A percentile compares a stretch with the other conserved stretches of the same genome.
These are phyloP conservation scores for Oreochromis grahami DNA, from an alignment of 2,797 vertebrate species.

Conservation along the genomic window DNA sequence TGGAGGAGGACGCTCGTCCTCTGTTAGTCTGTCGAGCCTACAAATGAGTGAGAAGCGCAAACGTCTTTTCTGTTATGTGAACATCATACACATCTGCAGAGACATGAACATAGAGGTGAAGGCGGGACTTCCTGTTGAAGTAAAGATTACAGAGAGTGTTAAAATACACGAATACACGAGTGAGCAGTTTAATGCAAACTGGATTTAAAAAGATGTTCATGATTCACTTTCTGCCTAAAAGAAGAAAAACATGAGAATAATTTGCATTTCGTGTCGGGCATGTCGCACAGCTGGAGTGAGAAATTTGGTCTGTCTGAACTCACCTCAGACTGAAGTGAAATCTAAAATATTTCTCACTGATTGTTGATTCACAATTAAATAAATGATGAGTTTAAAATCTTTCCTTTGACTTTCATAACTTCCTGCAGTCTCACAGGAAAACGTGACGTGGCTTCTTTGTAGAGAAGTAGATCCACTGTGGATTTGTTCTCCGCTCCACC, in stretches of 20 bases:
- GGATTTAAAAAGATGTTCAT: not conserved
- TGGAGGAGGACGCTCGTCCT: not conserved
- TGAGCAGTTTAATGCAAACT: not conserved
- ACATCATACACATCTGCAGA: not conserved
- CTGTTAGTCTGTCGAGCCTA: not conserved
- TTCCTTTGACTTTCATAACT: not conserved
- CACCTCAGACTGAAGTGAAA: not conserved
- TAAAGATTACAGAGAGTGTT: too few relatives aligned
- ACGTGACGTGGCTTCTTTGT: too few relatives aligned
- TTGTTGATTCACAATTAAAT: not conserved
- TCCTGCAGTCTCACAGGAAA: not conserved
- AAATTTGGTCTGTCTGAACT: not conserved
- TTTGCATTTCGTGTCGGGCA: not conserved
- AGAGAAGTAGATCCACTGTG: too few relatives aligned
- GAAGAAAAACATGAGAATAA: not conserved
- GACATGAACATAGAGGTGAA: not conserved
- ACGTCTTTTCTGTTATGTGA: not conserved
- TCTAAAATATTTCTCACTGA: not conserved
- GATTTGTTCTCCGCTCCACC: too few relatives aligned
- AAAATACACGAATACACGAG: too few relatives aligned
- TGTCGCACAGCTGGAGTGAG: not conserved
- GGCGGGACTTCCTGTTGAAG: not conserved
- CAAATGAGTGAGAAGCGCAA: accelerated
- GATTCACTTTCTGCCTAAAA: not conserved
- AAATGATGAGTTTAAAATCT: not conserved